Evolutionary conservation across 2,888 invertebrate species (phyloP).

Genomic region (Charanyca ferruginea): DNA sequence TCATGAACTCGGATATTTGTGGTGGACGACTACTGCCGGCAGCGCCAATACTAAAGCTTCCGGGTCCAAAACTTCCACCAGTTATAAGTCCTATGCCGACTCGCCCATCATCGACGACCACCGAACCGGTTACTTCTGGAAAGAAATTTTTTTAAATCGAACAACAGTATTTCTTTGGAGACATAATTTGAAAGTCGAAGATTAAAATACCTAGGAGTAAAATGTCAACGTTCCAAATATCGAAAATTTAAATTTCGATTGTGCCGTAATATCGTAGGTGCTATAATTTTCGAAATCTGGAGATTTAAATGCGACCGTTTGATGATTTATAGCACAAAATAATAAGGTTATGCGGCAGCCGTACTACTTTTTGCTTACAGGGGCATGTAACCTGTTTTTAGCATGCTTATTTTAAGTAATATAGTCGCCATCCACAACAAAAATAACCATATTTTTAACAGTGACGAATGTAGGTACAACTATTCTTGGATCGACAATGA

Average conservation of each 20-base stretch:
- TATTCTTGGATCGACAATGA: not conserved
- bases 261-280: no score
- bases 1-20: not conserved
- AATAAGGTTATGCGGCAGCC: no score
- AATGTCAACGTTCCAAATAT: no score
- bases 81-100: constrained; percentile 32
- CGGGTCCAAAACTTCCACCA: constrained; percentile 30
- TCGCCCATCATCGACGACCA: constrained; percentile 13
- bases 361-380: no score
- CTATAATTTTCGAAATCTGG: no score
- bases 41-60: constrained; percentile 39
- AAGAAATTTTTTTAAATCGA: not conserved
- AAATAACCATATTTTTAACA: not conserved
- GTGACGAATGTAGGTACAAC: not conserved
- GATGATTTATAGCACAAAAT: no score
- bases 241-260: no score
- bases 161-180: not conserved
- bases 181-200: no score
- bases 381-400: not conserved
- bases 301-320: not conserved
- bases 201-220: no score
- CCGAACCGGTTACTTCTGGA: constrained; percentile 11
- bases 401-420: not conserved
- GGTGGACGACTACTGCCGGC: not conserved
- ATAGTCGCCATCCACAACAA: not conserved